Conservation (phyloP, 1,140 invertebrate species). For the Camponotus vicinus region DNA sequence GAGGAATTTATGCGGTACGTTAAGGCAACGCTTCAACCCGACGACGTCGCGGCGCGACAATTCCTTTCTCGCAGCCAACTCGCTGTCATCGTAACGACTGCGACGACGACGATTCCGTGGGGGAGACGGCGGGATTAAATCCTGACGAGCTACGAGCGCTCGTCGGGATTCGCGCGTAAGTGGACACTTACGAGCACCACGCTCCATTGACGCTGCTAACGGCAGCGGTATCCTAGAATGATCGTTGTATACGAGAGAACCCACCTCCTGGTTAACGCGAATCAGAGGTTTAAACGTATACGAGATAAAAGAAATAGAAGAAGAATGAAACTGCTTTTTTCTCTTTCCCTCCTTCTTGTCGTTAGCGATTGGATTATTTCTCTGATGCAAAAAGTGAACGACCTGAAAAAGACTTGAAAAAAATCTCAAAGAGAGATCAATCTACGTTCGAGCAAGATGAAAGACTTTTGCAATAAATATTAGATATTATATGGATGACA, state of each 20-base stretch:
- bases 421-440: neutral
- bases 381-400: neutral
- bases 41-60: constrained; percentile 62
- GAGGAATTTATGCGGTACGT: constrained; percentile 81
- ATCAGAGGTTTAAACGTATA: constrained; percentile 19
- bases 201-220: constrained; percentile 65
- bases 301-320: neutral
- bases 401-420: neutral
- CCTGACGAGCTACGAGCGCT: constrained; percentile 56
- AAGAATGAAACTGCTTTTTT: neutral
- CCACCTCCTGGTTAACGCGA: constrained; percentile 2
- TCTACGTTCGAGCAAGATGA: neutral
- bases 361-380: constrained; percentile 25
- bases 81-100: constrained; percentile 56
- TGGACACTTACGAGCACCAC: constrained; percentile 66
- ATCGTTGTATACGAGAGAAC: constrained; percentile 28
- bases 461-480: too few species aligned
- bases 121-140: constrained; percentile 61
- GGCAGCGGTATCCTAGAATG: constrained; percentile 27
- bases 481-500: too few species aligned
- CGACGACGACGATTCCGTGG: constrained; percentile 58
- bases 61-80: constrained; percentile 34
- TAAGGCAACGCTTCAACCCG: constrained; percentile 80
- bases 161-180: constrained; percentile 67
- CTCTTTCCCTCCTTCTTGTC: neutral